Evolutionary conservation across 1,140 invertebrate species (phyloP), one percentile per base, ranked within the genome.

Genomic region (Hyles euphorbiae): DNA sequence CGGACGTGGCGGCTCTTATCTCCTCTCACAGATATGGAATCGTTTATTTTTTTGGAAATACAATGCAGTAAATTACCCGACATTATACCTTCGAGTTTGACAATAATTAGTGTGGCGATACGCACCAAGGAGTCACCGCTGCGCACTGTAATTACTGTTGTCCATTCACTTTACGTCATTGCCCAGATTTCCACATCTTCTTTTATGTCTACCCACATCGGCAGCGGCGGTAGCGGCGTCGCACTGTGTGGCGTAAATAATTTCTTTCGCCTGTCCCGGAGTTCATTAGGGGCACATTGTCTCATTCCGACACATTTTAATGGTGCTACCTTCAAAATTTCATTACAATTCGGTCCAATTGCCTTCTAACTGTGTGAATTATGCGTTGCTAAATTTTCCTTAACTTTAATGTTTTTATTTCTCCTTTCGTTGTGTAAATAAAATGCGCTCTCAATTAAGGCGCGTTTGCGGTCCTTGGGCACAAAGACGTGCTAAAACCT

Each of bases 81-180:
- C 36, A 40, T 40, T 40, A 40, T 40, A 40, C 54, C 58, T 56
- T 60, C 58, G 59, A 59, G 57, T 68, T 77, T 59, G 70, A 76
- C 69, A 78, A 76, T 79, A 77, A 77, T 61, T 71, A 66, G 76
- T 70, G 72, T 67, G 72, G 68, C 72, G 80, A 81, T 78, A 84
- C 75, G 83, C 81, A 80, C 74, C 73, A 76, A 58, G 64, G 69
- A 77, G 63, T 71, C 73, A 68, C 76, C 58, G 61, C 63, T 72
- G 73, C 66, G 54, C 70, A 58, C 73, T 62, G 72, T 84, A 86
- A 85, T 87, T 84, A 79, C 76, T 70, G 68, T 74, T 78, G 76
- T 87, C 74, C 76, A 79, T 86, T 88, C 81, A 82, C 81, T 83
- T 83, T 79, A 76, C 72, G 67, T 81, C 74, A 71, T 78, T 80